phyloP scores from a whole-genome alignment of 1,140 invertebrate species.

The Drosophila tristis region DNA sequence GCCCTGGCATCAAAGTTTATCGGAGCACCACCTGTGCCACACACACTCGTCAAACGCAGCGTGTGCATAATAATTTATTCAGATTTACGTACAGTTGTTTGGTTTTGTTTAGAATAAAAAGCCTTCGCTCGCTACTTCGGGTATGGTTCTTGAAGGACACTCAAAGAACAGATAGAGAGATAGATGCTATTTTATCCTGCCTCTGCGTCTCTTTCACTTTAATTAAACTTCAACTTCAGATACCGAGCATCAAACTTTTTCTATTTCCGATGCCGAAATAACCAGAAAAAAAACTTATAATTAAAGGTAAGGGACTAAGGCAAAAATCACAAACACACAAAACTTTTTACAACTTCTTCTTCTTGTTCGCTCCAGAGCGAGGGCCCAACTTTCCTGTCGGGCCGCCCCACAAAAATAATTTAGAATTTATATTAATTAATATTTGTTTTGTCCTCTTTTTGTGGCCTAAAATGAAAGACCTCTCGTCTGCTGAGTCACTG shows the following conservation, averaged over 20 bases:
- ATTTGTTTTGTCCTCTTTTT: constrained; percentile 62
- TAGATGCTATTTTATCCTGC: not conserved
- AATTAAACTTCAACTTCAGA: constrained; percentile 67
- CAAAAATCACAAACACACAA: constrained; percentile 25
- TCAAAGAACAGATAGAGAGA: not conserved
- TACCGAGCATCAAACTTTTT: constrained; percentile 57
- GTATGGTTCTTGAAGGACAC: no score
- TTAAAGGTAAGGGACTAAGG: constrained; percentile 66
- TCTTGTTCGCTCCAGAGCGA: constrained; percentile 10
- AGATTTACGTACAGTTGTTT: no score
- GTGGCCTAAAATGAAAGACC: constrained; percentile 7
- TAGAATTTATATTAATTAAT: constrained; percentile 76
- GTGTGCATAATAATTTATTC: constrained; percentile 33
- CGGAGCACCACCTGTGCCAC: constrained; percentile 21
- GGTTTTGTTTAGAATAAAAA: no score
- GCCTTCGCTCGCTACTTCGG: no score
- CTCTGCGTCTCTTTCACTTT: constrained; percentile 45
- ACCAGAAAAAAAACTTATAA: constrained; percentile 64
- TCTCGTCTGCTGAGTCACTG: not conserved
- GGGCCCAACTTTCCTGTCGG: constrained; percentile 16
- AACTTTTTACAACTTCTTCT: constrained; percentile 59
- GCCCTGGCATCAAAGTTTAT: constrained; percentile 47
- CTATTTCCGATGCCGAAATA: constrained; percentile 62
- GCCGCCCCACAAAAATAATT: constrained; percentile 41
- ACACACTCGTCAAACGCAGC: constrained; percentile 24